A percentile compares a stretch with the other conserved stretches of the same genome.
phyloP scores from a whole-genome alignment of 2,888 invertebrate species.

The Theretra japonica region DNA sequence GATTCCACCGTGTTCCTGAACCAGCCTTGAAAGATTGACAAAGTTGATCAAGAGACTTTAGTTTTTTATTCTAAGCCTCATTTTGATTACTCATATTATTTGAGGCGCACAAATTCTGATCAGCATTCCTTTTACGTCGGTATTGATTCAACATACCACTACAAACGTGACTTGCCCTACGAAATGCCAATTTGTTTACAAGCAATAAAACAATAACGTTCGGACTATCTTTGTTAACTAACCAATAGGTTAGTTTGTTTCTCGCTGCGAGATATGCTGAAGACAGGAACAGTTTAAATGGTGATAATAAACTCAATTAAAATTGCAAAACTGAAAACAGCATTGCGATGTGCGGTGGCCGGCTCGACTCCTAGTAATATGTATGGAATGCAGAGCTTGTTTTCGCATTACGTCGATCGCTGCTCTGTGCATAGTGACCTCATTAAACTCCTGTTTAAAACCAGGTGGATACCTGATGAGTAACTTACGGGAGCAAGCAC shows the following conservation, averaged over 20 bases:
- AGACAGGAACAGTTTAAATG: background rate
- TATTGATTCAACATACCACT: background rate
- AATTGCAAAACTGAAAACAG: conserved; percentile 6
- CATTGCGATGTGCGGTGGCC: conserved; percentile 2
- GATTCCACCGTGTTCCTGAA: too few relatives aligned
- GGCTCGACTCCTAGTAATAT: background rate
- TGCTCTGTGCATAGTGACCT: conserved; percentile 3
- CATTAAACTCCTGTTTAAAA: background rate
- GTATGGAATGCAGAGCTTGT: conserved; percentile 3
- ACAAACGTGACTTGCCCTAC: background rate
- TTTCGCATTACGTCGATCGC: background rate
- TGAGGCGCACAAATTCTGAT: too few relatives aligned
- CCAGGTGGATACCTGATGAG: background rate
- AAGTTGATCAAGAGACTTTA: too few relatives aligned
- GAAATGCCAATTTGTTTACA: background rate
- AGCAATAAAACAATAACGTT: background rate
- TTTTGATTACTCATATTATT: too few relatives aligned
- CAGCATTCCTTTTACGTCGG: background rate
- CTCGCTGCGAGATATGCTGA: background rate
- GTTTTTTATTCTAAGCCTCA: too few relatives aligned
- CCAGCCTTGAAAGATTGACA: too few relatives aligned
- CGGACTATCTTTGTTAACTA: background rate
- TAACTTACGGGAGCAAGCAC: background rate
- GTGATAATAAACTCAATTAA: background rate
- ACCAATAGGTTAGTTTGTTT: background rate